These are phyloP conservation scores for Wasmannia auropunctata DNA, from an alignment of 1,140 invertebrate genomes.

Conservation along the genomic window DNA sequence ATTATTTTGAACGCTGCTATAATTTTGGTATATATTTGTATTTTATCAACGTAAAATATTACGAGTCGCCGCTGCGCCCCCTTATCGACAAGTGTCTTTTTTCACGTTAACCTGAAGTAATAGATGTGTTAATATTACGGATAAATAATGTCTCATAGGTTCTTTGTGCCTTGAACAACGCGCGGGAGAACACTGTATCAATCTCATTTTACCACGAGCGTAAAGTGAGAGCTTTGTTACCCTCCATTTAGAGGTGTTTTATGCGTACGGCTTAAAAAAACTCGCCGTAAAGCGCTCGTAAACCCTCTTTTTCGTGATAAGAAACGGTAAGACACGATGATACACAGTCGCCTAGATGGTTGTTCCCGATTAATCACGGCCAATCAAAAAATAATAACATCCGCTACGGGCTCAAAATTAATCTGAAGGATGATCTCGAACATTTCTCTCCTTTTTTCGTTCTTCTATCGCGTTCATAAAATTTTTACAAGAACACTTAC, in stretches of 20 bases:
- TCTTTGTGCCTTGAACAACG: background rate
- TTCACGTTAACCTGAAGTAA: background rate
- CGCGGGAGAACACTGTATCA: slow-evolving; percentile 39
- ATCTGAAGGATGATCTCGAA: background rate
- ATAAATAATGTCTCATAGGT: background rate
- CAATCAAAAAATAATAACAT: slow-evolving; percentile 53
- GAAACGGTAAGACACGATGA: slow-evolving; percentile 49
- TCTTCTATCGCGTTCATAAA: background rate
- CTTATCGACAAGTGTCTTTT: background rate
- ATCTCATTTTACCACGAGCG: slow-evolving; percentile 49
- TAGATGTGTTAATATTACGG: background rate
- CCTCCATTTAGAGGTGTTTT: slow-evolving; percentile 47
- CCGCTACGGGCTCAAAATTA: background rate
- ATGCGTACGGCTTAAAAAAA: slow-evolving; percentile 48
- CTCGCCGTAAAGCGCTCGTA: slow-evolving; percentile 23
- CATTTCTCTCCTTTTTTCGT: no score
- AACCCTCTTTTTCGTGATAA: slow-evolving; percentile 44
- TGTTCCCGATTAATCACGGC: slow-evolving; percentile 23
- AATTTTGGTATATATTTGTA: background rate
- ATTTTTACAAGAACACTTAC: slow-evolving; percentile 1
- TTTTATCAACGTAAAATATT: background rate
- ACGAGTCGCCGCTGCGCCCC: background rate
- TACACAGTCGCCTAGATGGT: background rate
- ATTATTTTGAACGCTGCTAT: background rate
- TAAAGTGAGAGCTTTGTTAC: slow-evolving; percentile 54